Conservation (phyloP, 1,140 invertebrate genomes). For the Drosophila hydei region DNA sequence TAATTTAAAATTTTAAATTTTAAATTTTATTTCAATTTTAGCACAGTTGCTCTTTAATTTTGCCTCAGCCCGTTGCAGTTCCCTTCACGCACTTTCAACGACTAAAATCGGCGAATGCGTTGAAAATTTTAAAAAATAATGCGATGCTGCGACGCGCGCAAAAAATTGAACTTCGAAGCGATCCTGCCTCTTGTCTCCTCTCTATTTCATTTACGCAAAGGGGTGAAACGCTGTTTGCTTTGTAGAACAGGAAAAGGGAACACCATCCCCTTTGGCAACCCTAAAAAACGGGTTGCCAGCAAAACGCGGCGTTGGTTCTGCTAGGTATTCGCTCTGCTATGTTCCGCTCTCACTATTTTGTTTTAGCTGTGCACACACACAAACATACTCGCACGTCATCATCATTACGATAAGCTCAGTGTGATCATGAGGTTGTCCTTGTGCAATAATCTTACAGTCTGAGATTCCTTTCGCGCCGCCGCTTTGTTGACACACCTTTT, state of each 20-base stretch:
- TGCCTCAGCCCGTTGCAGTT: conserved; percentile 47
- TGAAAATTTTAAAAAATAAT: conserved; percentile 56
- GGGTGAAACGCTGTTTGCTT: conserved; percentile 75
- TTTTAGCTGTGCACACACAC: neutral
- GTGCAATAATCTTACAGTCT: conserved; percentile 63
- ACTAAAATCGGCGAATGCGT: conserved; percentile 61
- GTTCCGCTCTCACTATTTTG: conserved; percentile 60
- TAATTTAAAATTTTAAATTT: neutral
- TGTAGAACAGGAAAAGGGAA: conserved; percentile 32
- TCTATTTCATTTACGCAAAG: conserved; percentile 67
- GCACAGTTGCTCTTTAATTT: conserved; percentile 4
- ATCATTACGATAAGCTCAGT: conserved; percentile 7
- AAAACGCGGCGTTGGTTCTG: conserved; percentile 18
- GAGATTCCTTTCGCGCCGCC: conserved; percentile 27
- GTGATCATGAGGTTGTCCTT: conserved; percentile 70
- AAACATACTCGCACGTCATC: neutral
- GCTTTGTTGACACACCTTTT: conserved; percentile 48
- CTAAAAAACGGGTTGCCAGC: conserved; percentile 54
- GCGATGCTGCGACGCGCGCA: conserved; percentile 51
- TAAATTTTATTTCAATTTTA: neutral
- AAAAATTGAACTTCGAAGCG: conserved; percentile 53
- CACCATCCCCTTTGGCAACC: conserved; percentile 73
- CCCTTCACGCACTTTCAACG: conserved; percentile 69
- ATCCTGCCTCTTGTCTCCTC: conserved; percentile 49
- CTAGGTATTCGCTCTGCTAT: conserved; percentile 55